Conservation (phyloP, 2,888 invertebrate genomes). For the Euzophera pinguis region DNA sequence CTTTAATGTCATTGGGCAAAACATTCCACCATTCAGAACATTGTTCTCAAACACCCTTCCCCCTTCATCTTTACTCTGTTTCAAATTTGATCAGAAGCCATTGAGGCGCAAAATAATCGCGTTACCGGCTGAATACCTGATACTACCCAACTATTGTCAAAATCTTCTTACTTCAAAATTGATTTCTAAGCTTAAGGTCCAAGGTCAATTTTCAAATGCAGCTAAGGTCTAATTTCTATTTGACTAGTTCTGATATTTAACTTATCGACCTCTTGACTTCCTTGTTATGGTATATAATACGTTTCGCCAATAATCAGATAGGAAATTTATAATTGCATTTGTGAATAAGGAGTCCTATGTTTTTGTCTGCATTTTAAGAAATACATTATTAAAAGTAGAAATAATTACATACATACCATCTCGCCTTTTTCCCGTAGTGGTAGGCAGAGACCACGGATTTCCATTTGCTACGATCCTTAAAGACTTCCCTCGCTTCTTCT, state of each 20-base stretch:
- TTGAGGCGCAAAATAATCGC: slow-evolving; percentile 7
- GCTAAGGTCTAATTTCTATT: not conserved
- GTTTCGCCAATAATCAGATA: not conserved
- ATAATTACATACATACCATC: no score
- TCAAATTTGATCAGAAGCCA: slow-evolving; percentile 8
- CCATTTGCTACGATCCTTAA: no score
- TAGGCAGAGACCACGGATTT: no score
- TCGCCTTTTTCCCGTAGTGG: no score
- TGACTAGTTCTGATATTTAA: not conserved
- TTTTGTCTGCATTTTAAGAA: no score
- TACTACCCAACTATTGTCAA: not conserved
- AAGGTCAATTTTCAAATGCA: not conserved
- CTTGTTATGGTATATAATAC: not conserved
- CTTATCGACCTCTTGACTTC: not conserved
- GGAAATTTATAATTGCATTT: not conserved
- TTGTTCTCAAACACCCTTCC: no score
- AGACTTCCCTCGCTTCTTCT: no score
- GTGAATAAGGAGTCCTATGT: no score
- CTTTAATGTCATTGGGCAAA: no score
- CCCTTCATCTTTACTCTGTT: not conserved
- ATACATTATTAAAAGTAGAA: no score
- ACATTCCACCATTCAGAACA: no score
- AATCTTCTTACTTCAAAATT: not conserved
- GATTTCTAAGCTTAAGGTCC: not conserved
- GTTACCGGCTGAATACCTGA: slow-evolving; percentile 6